A percentile compares a stretch with the other conserved stretches of the same genome.
Evolutionary conservation across 1,140 invertebrate genomes (phyloP).

Genomic region (Tetramorium simillimum): DNA sequence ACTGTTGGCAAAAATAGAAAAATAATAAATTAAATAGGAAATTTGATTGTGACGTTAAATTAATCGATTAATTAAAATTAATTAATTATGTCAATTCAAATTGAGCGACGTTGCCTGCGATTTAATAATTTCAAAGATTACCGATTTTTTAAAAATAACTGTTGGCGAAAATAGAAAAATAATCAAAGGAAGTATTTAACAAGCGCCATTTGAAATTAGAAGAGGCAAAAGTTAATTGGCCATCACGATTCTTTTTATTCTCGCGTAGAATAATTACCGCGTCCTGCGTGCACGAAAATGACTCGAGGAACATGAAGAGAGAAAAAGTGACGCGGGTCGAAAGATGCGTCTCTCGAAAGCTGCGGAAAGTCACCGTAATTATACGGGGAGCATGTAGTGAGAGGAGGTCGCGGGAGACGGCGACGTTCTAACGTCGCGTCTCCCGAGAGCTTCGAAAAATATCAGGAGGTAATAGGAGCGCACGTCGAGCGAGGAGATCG

Average conservation of each 20-base stretch:
- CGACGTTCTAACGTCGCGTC: not conserved
- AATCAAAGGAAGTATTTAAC: not conserved
- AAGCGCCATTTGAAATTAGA: not conserved
- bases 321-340: not conserved
- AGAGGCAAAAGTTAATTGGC: not conserved
- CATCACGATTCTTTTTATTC: not conserved
- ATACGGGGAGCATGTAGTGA: not conserved
- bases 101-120: not conserved
- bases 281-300: not conserved
- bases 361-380: not conserved
- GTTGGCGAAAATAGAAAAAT: not conserved
- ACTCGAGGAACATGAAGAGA: not conserved
- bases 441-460: conserved; percentile 1
- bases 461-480: not conserved
- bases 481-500: not conserved
- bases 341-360: not conserved
- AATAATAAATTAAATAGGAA: not conserved
- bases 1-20: not conserved
- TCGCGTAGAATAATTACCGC: not conserved
- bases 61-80: not conserved
- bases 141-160: not conserved
- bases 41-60: not conserved
- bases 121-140: not conserved
- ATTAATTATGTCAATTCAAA: not conserved
- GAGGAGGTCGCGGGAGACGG: too few species aligned